phyloP scores from a whole-genome alignment of 2,888 invertebrate genomes.

The Drosophila anceps region DNA sequence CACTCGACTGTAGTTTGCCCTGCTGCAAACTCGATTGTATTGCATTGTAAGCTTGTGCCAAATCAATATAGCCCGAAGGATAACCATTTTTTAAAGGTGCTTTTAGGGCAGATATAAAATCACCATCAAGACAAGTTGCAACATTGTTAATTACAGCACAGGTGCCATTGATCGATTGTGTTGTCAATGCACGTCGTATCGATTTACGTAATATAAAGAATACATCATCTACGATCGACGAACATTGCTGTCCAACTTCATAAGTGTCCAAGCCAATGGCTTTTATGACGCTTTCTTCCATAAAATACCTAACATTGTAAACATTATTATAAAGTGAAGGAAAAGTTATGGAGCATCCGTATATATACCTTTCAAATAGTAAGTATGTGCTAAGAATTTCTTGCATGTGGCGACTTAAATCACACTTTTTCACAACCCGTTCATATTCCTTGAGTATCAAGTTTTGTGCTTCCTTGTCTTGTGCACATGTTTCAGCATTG shows the following conservation, averaged over 20 bases:
- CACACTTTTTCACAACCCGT: conserved; percentile 89
- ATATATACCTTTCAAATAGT: conserved; percentile 91
- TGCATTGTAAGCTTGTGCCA: conserved; percentile 93
- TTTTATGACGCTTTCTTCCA: conserved; percentile 97
- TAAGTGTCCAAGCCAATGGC: conserved; percentile 93
- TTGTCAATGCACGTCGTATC: conserved; percentile 95
- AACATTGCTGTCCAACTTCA: conserved; percentile 91
- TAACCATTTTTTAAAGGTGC: conserved; percentile 91
- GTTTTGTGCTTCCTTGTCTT: conserved; percentile 86
- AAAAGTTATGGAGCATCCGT: not conserved
- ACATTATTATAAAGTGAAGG: not conserved
- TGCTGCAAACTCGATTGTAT: conserved; percentile 92
- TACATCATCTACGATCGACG: conserved; percentile 98
- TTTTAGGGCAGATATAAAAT: conserved; percentile 91
- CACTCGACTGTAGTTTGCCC: conserved; percentile 91
- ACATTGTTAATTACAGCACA: conserved; percentile 98
- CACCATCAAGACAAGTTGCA: conserved; percentile 93
- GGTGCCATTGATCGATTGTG: conserved; percentile 96
- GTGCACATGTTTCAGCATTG: conserved; percentile 88
- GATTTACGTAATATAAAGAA: conserved; percentile 99
- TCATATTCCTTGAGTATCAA: conserved; percentile 87
- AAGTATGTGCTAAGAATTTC: conserved; percentile 95
- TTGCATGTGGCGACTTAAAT: conserved; percentile 91
- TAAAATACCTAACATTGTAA: conserved; percentile 89
- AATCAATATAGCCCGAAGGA: conserved; percentile 91